These are phyloP conservation scores for Magallana nippona DNA, from an alignment of 2,888 invertebrate genomes.

Conservation along the genomic window DNA sequence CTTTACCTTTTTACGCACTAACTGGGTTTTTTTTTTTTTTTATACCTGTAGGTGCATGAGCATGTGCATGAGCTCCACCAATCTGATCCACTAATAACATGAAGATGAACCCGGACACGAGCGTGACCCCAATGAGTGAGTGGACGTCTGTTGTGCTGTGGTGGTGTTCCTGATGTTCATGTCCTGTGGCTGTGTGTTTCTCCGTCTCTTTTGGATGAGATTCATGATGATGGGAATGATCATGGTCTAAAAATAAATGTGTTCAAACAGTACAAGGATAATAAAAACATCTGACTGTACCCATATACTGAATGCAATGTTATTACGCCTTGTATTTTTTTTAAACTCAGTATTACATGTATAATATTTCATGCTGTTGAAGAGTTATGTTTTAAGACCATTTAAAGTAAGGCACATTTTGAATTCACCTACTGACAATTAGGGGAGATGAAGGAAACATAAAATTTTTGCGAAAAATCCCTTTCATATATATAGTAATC, in stretches of 20 bases:
- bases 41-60: slow-evolving; percentile 64
- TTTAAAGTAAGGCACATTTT: too few species aligned
- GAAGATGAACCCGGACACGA: slow-evolving; percentile 97
- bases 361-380: too few species aligned
- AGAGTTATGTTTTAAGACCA: too few species aligned
- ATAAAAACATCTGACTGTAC: neutral
- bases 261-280: neutral
- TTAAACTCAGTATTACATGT: too few species aligned
- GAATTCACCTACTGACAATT: too few species aligned
- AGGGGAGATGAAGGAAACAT: too few species aligned
- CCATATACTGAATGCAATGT: too few species aligned
- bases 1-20: neutral
- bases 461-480: too few species aligned
- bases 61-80: slow-evolving; percentile 74
- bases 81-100: slow-evolving; percentile 97
- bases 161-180: slow-evolving; percentile 53
- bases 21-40: neutral
- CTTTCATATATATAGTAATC: too few species aligned
- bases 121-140: slow-evolving; percentile 92
- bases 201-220: neutral
- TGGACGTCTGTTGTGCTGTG: slow-evolving; percentile 83
- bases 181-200: slow-evolving; percentile 43
- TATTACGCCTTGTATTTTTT: too few species aligned
- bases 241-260: slow-evolving; percentile 33
- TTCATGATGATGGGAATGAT: slow-evolving; percentile 38